Evolutionary conservation across 2,113 vertebrate genomes (phyloP).

Genomic region (Phainopepla nitens): DNA sequence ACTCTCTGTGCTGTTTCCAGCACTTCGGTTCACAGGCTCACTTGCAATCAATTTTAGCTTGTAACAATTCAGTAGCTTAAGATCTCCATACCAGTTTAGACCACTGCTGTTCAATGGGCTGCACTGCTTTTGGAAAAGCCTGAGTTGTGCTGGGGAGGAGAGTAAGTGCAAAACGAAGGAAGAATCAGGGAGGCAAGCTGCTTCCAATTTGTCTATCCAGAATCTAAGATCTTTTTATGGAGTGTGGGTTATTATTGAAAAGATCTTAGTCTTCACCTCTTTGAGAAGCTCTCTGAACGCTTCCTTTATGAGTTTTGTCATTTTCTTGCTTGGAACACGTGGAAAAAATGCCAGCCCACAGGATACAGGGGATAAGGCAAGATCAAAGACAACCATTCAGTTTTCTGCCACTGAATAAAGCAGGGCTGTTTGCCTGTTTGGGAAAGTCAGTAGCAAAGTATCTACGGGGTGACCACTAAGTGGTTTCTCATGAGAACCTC

Average conservation of each 20-base stretch:
- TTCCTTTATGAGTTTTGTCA: not conserved
- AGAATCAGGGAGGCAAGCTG: not conserved
- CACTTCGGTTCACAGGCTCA: conserved; percentile 6
- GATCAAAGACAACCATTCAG: not conserved
- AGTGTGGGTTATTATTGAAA: not conserved
- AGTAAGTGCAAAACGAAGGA: not conserved
- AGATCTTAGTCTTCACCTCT: not conserved
- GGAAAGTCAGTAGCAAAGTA: not conserved
- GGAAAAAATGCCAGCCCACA: not conserved
- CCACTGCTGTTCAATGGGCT: conserved; percentile 39
- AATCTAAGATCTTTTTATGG: not conserved
- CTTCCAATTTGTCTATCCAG: not conserved
- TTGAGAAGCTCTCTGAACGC: not conserved
- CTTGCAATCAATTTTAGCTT: conserved; percentile 59
- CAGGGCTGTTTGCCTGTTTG: not conserved
- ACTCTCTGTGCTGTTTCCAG: not conserved
- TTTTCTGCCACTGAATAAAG: not conserved
- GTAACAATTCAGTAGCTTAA: conserved; percentile 49
- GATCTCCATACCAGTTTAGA: conserved; percentile 41
- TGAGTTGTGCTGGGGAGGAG: not conserved
- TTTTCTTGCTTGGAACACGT: not conserved
- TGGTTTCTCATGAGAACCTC: not conserved
- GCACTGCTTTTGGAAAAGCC: conserved; percentile 15
- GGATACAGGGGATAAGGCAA: not conserved
- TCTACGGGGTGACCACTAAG: not conserved